Conservation (phyloP, 2,888 invertebrate species). For the Caenorhabditis macrosperma region DNA sequence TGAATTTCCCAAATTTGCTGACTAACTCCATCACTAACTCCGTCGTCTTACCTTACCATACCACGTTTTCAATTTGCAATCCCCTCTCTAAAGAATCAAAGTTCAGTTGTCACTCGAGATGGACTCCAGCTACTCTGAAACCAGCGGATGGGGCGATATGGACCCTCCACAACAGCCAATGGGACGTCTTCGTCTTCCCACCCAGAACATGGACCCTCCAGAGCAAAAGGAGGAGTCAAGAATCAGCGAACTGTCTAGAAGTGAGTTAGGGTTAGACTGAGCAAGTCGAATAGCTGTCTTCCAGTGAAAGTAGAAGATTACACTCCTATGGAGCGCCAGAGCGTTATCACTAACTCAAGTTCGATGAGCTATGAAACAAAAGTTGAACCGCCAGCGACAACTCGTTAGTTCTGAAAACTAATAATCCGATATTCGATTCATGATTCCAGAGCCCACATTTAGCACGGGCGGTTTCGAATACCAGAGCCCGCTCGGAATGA, state of each 20-base stretch:
- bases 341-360: conserved; percentile 34
- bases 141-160: conserved; percentile 30
- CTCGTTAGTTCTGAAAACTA: conserved; percentile 11
- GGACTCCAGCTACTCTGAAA: conserved; percentile 25
- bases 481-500: conserved; percentile 8
- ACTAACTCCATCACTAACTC: not conserved
- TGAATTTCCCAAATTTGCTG: conserved; percentile 3
- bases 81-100: not conserved
- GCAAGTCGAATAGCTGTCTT: not conserved
- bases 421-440: not conserved
- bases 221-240: conserved; percentile 39
- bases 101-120: conserved; percentile 5
- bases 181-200: conserved; percentile 45
- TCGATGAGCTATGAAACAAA: conserved; percentile 30
- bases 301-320: conserved; percentile 48
- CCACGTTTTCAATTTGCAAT: not conserved
- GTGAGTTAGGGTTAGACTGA: not conserved
- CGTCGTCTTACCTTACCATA: not conserved
- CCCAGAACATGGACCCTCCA: conserved; percentile 49
- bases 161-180: conserved; percentile 12
- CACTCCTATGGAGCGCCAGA: conserved; percentile 13
- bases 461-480: conserved; percentile 27
- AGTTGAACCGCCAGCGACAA: conserved; percentile 10
- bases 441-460: conserved; percentile 6
- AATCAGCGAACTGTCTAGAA: conserved; percentile 35